A percentile compares a stretch with the other conserved stretches of the same genome.
phyloP scores from a whole-genome alignment of 1,140 invertebrate species.

The Drosophila kanapiae region DNA sequence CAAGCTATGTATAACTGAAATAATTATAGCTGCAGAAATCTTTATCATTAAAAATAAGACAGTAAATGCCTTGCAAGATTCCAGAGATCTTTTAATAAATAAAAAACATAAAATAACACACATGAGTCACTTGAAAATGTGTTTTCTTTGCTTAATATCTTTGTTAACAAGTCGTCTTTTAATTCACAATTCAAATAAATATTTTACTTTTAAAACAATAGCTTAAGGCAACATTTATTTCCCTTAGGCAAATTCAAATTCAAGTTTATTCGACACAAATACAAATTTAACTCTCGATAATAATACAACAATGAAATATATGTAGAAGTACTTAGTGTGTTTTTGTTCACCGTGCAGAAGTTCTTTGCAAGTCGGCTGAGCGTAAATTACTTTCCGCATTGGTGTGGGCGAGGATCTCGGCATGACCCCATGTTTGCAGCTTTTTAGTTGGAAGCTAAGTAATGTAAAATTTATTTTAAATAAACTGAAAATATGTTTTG shows the following conservation, averaged over 20 bases:
- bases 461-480: conserved; percentile 84
- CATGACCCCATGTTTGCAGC: conserved; percentile 56
- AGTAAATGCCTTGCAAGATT: not conserved
- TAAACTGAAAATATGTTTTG: conserved; percentile 82
- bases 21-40: not conserved
- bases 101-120: not conserved
- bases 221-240: not conserved
- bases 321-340: not conserved
- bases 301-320: not conserved
- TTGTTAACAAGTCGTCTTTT: not conserved
- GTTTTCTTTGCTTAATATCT: not conserved
- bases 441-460: conserved; percentile 67
- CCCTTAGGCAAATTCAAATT: not conserved
- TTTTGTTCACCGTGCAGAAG: conserved; percentile 22
- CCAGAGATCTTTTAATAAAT: not conserved
- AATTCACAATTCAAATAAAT: not conserved
- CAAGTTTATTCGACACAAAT: too few relatives aligned
- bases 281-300: too few relatives aligned
- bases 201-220: not conserved
- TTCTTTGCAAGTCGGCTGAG: conserved; percentile 50
- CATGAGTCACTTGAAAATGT: not conserved
- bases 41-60: not conserved
- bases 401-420: conserved; percentile 16
- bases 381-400: conserved; percentile 73
- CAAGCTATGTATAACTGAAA: not conserved